A percentile compares a stretch with the other conserved stretches of the same genome.
Evolutionary conservation across 2,113 vertebrate genomes (phyloP).

Genomic region (Halcyon malimbica): DNA sequence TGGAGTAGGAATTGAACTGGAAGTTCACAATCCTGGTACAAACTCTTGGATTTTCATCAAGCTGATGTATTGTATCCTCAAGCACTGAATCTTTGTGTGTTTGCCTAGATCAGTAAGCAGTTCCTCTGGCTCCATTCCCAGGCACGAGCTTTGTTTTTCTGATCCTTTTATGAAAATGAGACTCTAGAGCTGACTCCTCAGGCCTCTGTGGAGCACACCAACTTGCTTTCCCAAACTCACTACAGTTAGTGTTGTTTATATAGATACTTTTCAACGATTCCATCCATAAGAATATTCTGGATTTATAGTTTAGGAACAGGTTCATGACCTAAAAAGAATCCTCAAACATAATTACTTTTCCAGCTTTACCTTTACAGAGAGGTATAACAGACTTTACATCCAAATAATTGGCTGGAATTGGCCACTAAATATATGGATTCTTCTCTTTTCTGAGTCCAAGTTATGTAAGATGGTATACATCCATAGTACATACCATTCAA

Average conservation of each 20-base stretch:
- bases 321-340: not conserved
- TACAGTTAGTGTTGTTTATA: not conserved
- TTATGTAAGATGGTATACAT: not conserved
- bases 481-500: not conserved
- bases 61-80: not conserved
- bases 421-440: not conserved
- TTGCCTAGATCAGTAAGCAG: not conserved
- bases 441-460: not conserved
- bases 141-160: not conserved
- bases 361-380: not conserved
- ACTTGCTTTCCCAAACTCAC: not conserved
- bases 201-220: not conserved
- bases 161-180: not conserved
- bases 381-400: not conserved
- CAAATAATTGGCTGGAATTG: not conserved
- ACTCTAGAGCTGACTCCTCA: not conserved
- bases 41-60: not conserved
- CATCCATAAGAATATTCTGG: not conserved
- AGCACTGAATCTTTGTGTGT: not conserved
- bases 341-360: not conserved
- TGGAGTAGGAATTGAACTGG: not conserved
- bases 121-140: not conserved
- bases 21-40: not conserved
- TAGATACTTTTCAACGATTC: not conserved
- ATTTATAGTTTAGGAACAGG: not conserved